Base-by-base conservation (phyloP, 2,113 vertebrate genomes). In the Castor canadensis region DNA sequence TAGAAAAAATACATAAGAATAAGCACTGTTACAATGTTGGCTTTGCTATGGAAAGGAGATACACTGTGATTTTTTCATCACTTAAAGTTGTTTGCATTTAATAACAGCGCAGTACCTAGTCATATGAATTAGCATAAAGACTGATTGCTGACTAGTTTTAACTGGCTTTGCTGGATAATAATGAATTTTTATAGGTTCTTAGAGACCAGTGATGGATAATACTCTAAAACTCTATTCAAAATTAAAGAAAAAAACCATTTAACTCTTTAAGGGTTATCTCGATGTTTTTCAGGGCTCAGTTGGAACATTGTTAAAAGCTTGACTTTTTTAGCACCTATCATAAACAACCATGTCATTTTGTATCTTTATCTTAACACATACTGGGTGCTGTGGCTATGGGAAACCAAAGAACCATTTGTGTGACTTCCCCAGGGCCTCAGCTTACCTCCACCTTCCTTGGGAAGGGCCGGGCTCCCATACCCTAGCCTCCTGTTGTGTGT, bases 91-190 rank as follows among this genome's bases (percentile, higher is more conserved):
- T 58, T 91, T 94, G 54, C 73, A 35, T 66, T 92, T 95, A 92
- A 94, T 47, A 52, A 87, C 32, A 3, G 72, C 40, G 6, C 1
- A 52, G 43, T 45, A 32, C 32, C 58, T 90, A 90, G 93, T 38
- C 69, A 24, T 86, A 17, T 75, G 43, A 89, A 79, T 91, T 84
- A 85, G 54, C 58, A 89, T 73, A 5, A 32, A 87, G 12, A 30
- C 67, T 90, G 32, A 49, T 73, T 95, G 87, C 76, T 60, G 26
- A 76, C 30, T 60, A 45, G 26, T 87, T 67, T 15, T 83, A 58
- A 87, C 28, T 58, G 76, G 40, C 43, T 95, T 98, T 96, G 17
- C 11, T 87, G 43, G 75, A 92, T 58, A 67, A 6, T 93, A 94
- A 45, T 16, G 92, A 82, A 88, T 92, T 96, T 62, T 93, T 32